Evolutionary conservation across 2,797 vertebrate genomes (phyloP), one percentile per base, ranked within the genome.

Genomic region (Rallus crepitans): DNA sequence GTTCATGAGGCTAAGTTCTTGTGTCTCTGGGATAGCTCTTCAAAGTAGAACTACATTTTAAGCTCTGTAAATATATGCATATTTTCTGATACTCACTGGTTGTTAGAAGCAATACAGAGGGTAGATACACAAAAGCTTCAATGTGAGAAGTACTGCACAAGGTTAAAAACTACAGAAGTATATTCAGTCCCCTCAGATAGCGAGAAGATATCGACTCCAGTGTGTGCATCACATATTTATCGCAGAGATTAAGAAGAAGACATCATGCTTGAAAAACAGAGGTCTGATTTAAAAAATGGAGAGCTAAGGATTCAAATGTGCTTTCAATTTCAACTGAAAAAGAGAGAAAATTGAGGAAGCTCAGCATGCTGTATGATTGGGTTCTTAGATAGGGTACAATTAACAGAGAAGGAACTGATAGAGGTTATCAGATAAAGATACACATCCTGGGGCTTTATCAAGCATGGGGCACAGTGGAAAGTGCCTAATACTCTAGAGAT

Each of bases 401-500:
- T 69, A 89, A 70, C 35, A 87, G 63, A 37, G 50, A 80, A 86
- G 75, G 96, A 89, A 63, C 15, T 66, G 56, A 66, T 52, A 57
- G 16, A 45, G 4, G 11, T 75, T 93, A 71, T 73, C 33, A 83
- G 69, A 92, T 61, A 30, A 83, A 90, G 53, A 70, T 37, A 48
- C 83, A 68, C 18, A 39, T 69, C 48, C 71, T 83, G 48, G 27
- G 66, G 42, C 55, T 96, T 94, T 94, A 71, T 91, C 78, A 92
- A 90, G 92, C 69, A 70, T 18, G 45, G 42, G 65, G 37, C 56
- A 91, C 31, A 64, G 55, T 73, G 64, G 60, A 91, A 94, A 92
- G 88, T 79, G 92, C 70, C 76, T 90, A 95, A 87, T 55, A 69
- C 81, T 92, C 93, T 48, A 87, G 93, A 97, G 97, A 93, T 71